phyloP scores from a whole-genome alignment of 2,888 invertebrate genomes.

The Agonopterix heracliana region DNA sequence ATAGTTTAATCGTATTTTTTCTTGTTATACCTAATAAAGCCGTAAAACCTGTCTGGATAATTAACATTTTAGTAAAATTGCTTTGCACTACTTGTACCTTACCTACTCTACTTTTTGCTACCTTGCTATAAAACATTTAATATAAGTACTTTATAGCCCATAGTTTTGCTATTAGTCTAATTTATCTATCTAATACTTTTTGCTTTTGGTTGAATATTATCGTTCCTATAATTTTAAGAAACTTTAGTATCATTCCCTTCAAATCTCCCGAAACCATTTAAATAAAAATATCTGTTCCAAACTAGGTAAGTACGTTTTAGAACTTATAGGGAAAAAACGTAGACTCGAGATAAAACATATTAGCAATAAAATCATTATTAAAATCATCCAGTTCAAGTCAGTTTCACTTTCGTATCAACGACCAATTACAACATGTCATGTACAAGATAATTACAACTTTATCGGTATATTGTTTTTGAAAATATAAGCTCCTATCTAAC shows the following conservation, averaged over 20 bases:
- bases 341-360: not conserved
- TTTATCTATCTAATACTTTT: no score
- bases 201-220: no score
- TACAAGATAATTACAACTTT: not conserved
- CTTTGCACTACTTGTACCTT: not conserved
- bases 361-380: not conserved
- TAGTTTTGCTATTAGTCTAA: no score
- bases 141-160: no score
- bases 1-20: not conserved
- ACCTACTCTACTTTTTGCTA: not conserved
- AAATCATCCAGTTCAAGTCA: not conserved
- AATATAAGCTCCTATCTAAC: conserved; percentile 7
- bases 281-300: no score
- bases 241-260: no score
- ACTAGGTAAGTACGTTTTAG: no score
- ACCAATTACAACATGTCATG: conserved; percentile 1
- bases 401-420: not conserved
- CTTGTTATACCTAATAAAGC: not conserved
- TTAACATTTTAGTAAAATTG: not conserved
- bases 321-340: not conserved
- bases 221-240: no score
- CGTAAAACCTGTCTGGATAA: not conserved
- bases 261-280: no score
- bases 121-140: no score
- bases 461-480: conserved; percentile 10